These are phyloP conservation scores for Drosophila chauvacae DNA, from an alignment of 1,140 invertebrate species.

Conservation along the genomic window DNA sequence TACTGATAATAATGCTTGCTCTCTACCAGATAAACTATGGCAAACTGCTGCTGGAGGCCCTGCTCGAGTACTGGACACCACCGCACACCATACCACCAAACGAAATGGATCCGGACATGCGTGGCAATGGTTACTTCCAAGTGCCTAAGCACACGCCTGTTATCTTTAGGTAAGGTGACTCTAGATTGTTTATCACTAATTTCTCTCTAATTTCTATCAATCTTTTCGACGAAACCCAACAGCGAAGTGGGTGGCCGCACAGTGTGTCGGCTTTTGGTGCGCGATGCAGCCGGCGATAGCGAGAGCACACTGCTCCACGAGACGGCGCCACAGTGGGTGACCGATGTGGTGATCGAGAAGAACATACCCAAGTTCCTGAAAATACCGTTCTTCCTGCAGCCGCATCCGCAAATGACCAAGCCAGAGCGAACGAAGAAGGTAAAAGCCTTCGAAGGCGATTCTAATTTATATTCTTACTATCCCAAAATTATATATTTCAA, in stretches of 20 bases:
- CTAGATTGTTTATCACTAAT: neutral
- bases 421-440: constrained; percentile 95
- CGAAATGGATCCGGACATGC: constrained; percentile 88
- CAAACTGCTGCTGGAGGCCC: constrained; percentile 95
- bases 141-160: constrained; percentile 98
- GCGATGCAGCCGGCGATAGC: constrained; percentile 97
- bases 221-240: constrained; percentile 7
- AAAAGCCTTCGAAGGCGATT: constrained; percentile 50
- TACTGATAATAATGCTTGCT: too few species aligned
- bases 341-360: constrained; percentile 97
- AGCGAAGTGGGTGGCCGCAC: constrained; percentile 98
- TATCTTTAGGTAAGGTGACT: constrained; percentile 92
- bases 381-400: constrained; percentile 98
- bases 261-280: constrained; percentile 90
- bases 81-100: constrained; percentile 86
- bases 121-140: constrained; percentile 94
- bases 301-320: constrained; percentile 97
- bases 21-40: constrained; percentile 95
- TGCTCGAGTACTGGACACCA: constrained; percentile 97
- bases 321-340: constrained; percentile 98
- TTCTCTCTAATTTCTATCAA: neutral
- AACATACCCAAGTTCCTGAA: constrained; percentile 98
- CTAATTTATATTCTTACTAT: neutral
- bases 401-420: constrained; percentile 96
- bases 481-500: neutral